Base-by-base conservation (phyloP, 2,797 vertebrate genomes). In the Gymnodraco acuticeps region DNA sequence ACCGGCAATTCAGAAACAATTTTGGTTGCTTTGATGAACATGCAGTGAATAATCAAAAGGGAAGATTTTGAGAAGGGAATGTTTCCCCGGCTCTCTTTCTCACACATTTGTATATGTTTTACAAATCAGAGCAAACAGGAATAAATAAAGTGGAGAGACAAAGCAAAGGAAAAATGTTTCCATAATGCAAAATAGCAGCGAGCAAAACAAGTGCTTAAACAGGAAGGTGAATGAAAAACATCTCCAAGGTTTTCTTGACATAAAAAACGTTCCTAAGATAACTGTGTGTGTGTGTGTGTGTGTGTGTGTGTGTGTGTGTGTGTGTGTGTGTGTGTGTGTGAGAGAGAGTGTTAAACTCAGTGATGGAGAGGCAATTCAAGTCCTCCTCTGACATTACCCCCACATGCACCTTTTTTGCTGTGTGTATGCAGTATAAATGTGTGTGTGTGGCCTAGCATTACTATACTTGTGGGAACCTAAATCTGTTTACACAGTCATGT, bases 361-460 rank as follows among this genome's bases (percentile, higher is more conserved):
- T 88, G 87, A 89, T 90, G 78, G 76, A 87, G 82, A 89, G 85
- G 84, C 87, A 92, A 82, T 84, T 67, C 82, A 74, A 83, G 82
- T 75, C 77, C 78, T 90, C 81, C 86, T 82, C 74, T 85, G 86
- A 88, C 76, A 87, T 87, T 87, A 87, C 73, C 84, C 74, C 85
- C 78, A 84, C 74, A 85, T 70, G 79, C 82, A 80, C 77, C 78
- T 86, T 70, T 50, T 75, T 13, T 60, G 15, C 33, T 56, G 10
- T 11, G 42, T 60, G 42, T 43, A 38, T 53, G 59, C 14, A 69
- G 73, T 72, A 62, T 43, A 60, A 59, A 47, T 62, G 50, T 31
- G 64, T 38, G 58, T 19, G 41, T 59, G 16, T 17, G 46, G n/a
- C n/a, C n/a, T n/a, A n/a, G n/a, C n/a, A n/a, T n/a, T n/a, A n/a